Conservation (phyloP, 2,888 invertebrate species). For the Chromoteleia sp. region DNA sequence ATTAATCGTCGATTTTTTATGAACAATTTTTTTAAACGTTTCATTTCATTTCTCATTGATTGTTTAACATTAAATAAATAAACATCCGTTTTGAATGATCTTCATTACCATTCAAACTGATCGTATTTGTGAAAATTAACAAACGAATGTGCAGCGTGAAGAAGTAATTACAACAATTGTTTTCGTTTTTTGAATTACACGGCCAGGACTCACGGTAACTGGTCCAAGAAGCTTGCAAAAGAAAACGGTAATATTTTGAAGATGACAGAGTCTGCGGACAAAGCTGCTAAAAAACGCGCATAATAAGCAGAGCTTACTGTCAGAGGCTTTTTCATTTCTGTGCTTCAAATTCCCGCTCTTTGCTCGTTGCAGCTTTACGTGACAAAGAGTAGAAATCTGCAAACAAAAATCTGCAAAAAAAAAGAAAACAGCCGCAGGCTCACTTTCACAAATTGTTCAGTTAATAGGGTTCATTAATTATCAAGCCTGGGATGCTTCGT, state of each 20-base stretch:
- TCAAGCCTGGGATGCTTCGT: slow-evolving; percentile 43
- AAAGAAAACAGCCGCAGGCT: slow-evolving; percentile 50
- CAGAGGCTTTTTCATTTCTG: slow-evolving; percentile 56
- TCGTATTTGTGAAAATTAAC: slow-evolving; percentile 10
- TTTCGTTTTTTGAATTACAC: slow-evolving; percentile 30
- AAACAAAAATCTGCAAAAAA: slow-evolving; percentile 42
- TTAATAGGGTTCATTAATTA: slow-evolving; percentile 53
- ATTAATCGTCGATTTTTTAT: too few species aligned
- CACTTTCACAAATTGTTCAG: slow-evolving; percentile 50
- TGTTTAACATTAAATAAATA: neutral
- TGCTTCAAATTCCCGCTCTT: slow-evolving; percentile 47
- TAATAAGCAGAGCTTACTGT: slow-evolving; percentile 61
- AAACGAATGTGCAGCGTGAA: slow-evolving; percentile 5
- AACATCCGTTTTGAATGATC: neutral
- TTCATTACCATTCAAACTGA: neutral
- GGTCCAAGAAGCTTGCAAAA: slow-evolving; percentile 47
- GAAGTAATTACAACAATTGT: slow-evolving; percentile 40
- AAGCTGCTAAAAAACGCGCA: slow-evolving; percentile 60
- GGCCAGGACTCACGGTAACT: slow-evolving; percentile 30
- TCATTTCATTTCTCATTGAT: too few species aligned
- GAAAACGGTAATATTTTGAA: slow-evolving; percentile 59
- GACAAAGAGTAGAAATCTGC: slow-evolving; percentile 52
- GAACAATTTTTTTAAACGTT: too few species aligned
- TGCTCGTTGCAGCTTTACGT: slow-evolving; percentile 47
- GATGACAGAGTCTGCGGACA: slow-evolving; percentile 57